Evolutionary conservation across 2,888 invertebrate genomes (phyloP).

Genomic region (Dryadula phaetusa): DNA sequence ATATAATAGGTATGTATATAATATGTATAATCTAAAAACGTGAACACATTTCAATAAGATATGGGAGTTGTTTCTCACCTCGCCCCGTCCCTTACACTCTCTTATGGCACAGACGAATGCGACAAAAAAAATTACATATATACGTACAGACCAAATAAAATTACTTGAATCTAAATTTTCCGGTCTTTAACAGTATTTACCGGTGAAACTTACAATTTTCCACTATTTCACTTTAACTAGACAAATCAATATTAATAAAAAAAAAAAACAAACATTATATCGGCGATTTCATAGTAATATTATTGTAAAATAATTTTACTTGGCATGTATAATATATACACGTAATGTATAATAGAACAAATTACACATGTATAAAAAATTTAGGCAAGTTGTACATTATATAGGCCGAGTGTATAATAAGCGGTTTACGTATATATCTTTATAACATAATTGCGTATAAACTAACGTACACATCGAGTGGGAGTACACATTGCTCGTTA

Average conservation of each 20-base stretch:
- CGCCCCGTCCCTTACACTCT: constrained; percentile 41
- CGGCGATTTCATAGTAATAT: too few species aligned
- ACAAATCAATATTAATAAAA: too few species aligned
- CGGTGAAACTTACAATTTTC: too few species aligned
- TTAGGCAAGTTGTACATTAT: constrained; percentile 58
- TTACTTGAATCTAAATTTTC: too few species aligned
- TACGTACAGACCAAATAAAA: too few species aligned
- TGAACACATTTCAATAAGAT: constrained; percentile 83
- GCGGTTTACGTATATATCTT: constrained; percentile 29
- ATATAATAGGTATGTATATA: constrained; percentile 65
- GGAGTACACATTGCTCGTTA: neutral
- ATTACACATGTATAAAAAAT: constrained; percentile 27
- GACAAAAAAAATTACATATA: neutral
- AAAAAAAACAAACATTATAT: too few species aligned
- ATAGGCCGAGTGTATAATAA: constrained; percentile 35
- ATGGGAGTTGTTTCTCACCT: constrained; percentile 57
- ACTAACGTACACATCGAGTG: constrained; percentile 64
- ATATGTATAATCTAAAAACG: constrained; percentile 76
- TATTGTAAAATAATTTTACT: neutral
- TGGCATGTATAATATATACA: neutral
- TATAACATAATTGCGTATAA: constrained; percentile 69
- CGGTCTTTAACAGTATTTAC: too few species aligned
- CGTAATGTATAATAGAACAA: neutral
- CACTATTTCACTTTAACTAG: too few species aligned
- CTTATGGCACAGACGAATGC: constrained; percentile 65